These are phyloP conservation scores for Hemicordylus capensis DNA, from an alignment of 2,113 vertebrate species.

Conservation along the genomic window DNA sequence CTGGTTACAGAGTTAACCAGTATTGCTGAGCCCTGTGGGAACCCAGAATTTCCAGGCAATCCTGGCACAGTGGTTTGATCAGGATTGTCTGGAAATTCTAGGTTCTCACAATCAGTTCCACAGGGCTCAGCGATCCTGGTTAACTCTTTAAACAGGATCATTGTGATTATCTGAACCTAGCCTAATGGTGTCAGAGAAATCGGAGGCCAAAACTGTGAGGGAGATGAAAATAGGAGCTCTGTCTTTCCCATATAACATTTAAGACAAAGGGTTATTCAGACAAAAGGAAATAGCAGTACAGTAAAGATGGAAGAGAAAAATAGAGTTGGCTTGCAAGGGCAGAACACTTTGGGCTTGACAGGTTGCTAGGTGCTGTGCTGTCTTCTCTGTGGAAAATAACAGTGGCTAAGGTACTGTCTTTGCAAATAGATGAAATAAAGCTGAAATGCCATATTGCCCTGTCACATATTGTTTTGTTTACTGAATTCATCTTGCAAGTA, in stretches of 20 bases:
- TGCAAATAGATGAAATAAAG: not conserved
- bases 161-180: too few species aligned
- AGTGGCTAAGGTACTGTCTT: not conserved
- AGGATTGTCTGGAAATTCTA: too few species aligned
- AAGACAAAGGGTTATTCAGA: not conserved
- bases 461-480: not conserved
- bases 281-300: not conserved
- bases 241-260: not conserved
- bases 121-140: too few species aligned
- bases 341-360: not conserved
- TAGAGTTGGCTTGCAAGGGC: not conserved
- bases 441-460: not conserved
- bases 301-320: not conserved
- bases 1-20: too few species aligned
- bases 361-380: fast-evolving
- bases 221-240: not conserved
- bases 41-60: too few species aligned
- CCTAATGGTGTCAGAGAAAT: too few species aligned
- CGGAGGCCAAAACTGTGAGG: not conserved
- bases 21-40: too few species aligned
- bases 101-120: too few species aligned
- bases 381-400: not conserved
- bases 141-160: too few species aligned
- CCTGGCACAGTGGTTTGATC: too few species aligned
- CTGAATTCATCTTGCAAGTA: conserved; percentile 11